A percentile compares a stretch with the other conserved stretches of the same genome.
phyloP scores from a whole-genome alignment of 2,888 invertebrate genomes.

The Notocelia uddmanniana region DNA sequence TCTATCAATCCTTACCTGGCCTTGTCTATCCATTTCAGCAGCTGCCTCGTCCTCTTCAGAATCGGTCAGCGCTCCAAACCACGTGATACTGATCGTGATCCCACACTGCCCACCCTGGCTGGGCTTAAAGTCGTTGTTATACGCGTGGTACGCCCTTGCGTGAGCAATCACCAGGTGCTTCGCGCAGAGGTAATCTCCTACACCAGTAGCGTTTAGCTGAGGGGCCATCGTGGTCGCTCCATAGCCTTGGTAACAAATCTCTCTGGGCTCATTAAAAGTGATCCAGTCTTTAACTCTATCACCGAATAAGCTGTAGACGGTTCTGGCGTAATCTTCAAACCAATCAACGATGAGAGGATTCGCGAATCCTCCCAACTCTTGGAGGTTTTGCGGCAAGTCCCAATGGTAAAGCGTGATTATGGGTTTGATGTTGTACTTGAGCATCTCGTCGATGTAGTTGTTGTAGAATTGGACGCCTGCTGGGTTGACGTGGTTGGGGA shows the following conservation, averaged over 20 bases:
- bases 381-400: slow-evolving; percentile 83
- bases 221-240: slow-evolving; percentile 56
- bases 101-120: slow-evolving; percentile 57
- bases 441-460: slow-evolving; percentile 86
- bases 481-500: slow-evolving; percentile 79
- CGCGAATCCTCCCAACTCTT: slow-evolving; percentile 83
- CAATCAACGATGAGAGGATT: slow-evolving; percentile 74
- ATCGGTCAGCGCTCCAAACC: slow-evolving; percentile 55
- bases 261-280: slow-evolving; percentile 78
- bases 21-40: slow-evolving; percentile 55
- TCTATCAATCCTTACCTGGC: slow-evolving; percentile 51
- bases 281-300: slow-evolving; percentile 72
- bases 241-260: slow-evolving; percentile 48
- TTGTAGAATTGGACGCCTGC: slow-evolving; percentile 88
- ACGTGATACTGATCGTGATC: slow-evolving; percentile 57
- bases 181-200: slow-evolving; percentile 80
- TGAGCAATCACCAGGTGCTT: slow-evolving; percentile 85
- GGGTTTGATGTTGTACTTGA: slow-evolving; percentile 86
- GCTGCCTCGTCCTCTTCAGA: slow-evolving; percentile 58
- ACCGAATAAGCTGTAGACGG: slow-evolving; percentile 71
- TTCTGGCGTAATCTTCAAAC: slow-evolving; percentile 79
- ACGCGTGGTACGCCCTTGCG: slow-evolving; percentile 82
- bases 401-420: slow-evolving; percentile 85
- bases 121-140: slow-evolving; percentile 70
- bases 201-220: slow-evolving; percentile 63